These are phyloP conservation scores for Cyanocitta stelleri DNA, from an alignment of 2,113 vertebrate species.

Conservation along the genomic window DNA sequence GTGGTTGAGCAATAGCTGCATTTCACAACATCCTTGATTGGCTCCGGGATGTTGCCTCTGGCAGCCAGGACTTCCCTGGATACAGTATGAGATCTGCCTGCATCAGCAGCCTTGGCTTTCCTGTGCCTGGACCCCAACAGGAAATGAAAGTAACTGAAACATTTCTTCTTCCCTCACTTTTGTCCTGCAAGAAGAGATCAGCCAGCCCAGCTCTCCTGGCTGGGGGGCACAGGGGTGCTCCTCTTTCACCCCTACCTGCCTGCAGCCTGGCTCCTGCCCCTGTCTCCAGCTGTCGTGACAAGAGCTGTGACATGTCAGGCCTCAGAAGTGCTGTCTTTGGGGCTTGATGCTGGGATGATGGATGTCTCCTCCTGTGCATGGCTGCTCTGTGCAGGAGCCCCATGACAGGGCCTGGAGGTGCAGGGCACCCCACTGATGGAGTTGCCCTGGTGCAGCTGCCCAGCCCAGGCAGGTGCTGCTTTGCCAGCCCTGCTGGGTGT, in stretches of 20 bases:
- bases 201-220: neutral
- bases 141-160: neutral
- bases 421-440: too few species aligned
- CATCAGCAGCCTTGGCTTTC: neutral
- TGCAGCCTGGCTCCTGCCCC: neutral
- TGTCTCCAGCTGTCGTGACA: fast-evolving
- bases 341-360: neutral
- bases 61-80: neutral
- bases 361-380: neutral
- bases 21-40: neutral
- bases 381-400: neutral
- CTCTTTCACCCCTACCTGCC: neutral
- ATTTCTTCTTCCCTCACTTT: neutral
- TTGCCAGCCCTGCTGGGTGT: neutral
- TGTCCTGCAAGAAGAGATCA: neutral
- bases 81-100: neutral
- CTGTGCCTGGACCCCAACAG: neutral
- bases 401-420: neutral
- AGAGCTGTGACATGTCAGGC: neutral
- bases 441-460: too few species aligned
- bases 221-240: neutral
- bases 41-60: neutral
- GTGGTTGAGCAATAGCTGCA: neutral
- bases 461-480: neutral
- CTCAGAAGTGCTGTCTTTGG: neutral